Evolutionary conservation across 2,113 vertebrate species (phyloP), one percentile per base, ranked within the genome.

Genomic region (Indri indri): DNA sequence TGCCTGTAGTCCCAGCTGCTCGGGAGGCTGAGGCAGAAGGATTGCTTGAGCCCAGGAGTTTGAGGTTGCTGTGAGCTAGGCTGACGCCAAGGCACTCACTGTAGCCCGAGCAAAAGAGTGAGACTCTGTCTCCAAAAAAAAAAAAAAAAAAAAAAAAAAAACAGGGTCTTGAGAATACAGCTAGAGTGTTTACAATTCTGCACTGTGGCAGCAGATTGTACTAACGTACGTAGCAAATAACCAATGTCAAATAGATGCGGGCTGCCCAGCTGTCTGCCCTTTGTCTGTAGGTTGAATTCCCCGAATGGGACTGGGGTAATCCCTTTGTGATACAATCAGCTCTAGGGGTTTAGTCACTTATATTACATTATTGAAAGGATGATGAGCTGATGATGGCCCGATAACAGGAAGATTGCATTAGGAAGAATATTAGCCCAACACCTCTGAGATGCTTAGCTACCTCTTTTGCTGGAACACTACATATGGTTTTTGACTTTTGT

Each of bases 241-340:
- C 85, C 2, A 5, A 92, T 54, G 90, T 73, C 89, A 89, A 42
- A 88, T 84, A 77, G 91, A 93, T 42, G 59, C 54, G 34, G 66
- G 57, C 1, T 0, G 59, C 76, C 40, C 84, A 96, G 96, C 91
- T 98, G 96, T 52, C 84, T 74, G 74, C 84, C 88, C 71, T 97
- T 95, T 97, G 95, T 96, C 88, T 96, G 32, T 45, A 79, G 76
- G 59, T 50, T 94, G 68, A 88, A 97, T 95, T 91, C 96, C 95
- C 74, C 90, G 86, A 66, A 76, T n/a, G 95, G 92, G 83, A 89
- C 63, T 50, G 32, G 88, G 76, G 77, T 91, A 80, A 96, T 93
- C 82, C 92, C 82, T 95, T 74, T 88, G 97, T 97, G 97, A 97
- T 95, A 65, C 52, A 93, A 91, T 93, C 95, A 96, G 84, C 90